These are phyloP conservation scores for Neomorphus geoffroyi DNA, from an alignment of 2,797 vertebrate genomes.

Conservation along the genomic window DNA sequence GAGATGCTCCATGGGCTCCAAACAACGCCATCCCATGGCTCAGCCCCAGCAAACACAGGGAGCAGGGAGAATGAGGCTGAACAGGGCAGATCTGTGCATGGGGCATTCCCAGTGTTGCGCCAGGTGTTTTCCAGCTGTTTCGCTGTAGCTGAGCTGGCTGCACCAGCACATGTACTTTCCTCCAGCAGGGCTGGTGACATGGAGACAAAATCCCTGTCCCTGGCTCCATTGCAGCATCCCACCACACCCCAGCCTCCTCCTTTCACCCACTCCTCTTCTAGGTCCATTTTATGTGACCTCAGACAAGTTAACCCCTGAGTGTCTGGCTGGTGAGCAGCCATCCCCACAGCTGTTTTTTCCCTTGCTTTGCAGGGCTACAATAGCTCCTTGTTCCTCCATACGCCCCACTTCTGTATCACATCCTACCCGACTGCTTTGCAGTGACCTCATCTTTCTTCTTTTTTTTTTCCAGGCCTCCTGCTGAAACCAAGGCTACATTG, in stretches of 20 bases:
- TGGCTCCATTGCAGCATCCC: neutral
- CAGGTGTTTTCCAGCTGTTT: neutral
- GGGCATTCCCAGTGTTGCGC: neutral
- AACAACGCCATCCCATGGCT: rapidly evolving
- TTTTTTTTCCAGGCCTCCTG: constrained; percentile 32
- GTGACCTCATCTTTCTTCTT: constrained; percentile 65
- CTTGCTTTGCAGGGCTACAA: constrained; percentile 51
- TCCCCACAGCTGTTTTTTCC: constrained; percentile 52
- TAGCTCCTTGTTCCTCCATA: constrained; percentile 65
- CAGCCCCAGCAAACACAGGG: rapidly evolving
- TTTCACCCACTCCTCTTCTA: neutral
- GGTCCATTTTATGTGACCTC: neutral
- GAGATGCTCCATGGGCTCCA: neutral
- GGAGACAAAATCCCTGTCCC: rapidly evolving
- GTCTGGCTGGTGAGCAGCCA: constrained; percentile 19
- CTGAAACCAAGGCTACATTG: neutral
- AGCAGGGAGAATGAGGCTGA: rapidly evolving
- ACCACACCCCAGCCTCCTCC: neutral
- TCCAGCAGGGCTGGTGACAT: neutral
- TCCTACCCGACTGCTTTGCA: constrained; percentile 16
- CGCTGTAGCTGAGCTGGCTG: neutral
- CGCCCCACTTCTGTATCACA: constrained; percentile 49
- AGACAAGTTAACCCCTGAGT: neutral
- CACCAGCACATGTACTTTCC: neutral
- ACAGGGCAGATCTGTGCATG: rapidly evolving